phyloP scores from a whole-genome alignment of 2,797 vertebrate genomes.

The Tauraco hartlaubi region DNA sequence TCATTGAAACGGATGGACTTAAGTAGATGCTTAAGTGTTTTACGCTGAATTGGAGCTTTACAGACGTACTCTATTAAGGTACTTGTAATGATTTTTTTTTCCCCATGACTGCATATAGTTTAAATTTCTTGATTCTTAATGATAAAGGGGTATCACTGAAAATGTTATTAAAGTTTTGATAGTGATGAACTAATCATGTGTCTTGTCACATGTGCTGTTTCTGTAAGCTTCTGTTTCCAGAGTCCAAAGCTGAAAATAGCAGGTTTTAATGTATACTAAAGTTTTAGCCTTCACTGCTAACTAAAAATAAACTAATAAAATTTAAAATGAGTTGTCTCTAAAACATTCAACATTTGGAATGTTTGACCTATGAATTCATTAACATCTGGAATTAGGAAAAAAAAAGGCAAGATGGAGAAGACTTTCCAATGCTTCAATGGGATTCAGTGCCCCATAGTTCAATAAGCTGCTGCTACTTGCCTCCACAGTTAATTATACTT shows the following conservation, averaged over 20 bases:
- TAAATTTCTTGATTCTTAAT: not conserved
- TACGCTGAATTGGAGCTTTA: not conserved
- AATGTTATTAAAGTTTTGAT: not conserved
- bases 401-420: not conserved
- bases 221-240: not conserved
- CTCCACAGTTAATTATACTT: not conserved
- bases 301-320: not conserved
- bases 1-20: not conserved
- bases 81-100: not conserved
- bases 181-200: not conserved
- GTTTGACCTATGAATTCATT: not conserved
- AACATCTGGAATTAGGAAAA: not conserved
- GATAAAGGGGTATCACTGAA: not conserved
- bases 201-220: not conserved
- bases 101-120: not conserved
- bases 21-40: not conserved
- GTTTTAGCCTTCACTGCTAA: not conserved
- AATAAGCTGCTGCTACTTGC: not conserved
- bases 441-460: not conserved
- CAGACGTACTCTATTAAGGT: not conserved
- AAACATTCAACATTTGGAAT: not conserved
- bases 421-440: not conserved
- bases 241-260: not conserved
- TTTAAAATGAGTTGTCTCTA: not conserved
- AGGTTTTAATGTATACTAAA: not conserved